Evolutionary conservation across 2,888 invertebrate species (phyloP).

Genomic region (Hemistola chrysoprasaria): DNA sequence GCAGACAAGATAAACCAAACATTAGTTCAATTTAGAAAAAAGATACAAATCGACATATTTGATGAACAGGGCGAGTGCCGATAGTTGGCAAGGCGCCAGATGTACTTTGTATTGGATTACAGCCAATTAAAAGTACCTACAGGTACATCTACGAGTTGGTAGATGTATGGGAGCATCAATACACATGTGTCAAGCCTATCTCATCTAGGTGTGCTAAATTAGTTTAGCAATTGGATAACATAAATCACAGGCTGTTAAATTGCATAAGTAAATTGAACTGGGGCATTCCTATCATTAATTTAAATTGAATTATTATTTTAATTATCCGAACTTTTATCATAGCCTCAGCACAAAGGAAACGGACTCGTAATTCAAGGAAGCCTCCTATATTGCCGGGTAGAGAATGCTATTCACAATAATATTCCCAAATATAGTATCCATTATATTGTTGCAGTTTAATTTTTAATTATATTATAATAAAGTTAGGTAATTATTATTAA

Average conservation of each 20-base stretch:
- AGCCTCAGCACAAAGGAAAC: no score
- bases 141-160: slow-evolving; percentile 51
- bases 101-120: slow-evolving; percentile 80
- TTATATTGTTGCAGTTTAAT: no score
- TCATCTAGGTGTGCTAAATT: slow-evolving; percentile 69
- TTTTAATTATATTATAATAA: no score
- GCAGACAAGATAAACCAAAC: slow-evolving; percentile 34
- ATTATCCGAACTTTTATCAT: no score
- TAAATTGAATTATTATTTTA: slow-evolving; percentile 25
- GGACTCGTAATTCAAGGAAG: no score
- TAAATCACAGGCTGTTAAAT: slow-evolving; percentile 32
- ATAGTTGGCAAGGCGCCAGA: slow-evolving; percentile 71
- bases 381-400: no score
- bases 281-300: slow-evolving; percentile 10
- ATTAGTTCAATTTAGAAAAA: slow-evolving; percentile 67
- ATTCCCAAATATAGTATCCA: no score
- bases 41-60: slow-evolving; percentile 74
- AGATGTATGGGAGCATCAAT: slow-evolving; percentile 55
- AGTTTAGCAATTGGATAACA: slow-evolving; percentile 51
- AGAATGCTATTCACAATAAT: no score
- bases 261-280: not conserved
- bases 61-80: slow-evolving; percentile 73
- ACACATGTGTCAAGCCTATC: slow-evolving; percentile 63
- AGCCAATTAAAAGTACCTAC: slow-evolving; percentile 79
- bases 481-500: no score